Evolutionary conservation across 2,113 vertebrate species (phyloP), one percentile per base, ranked within the genome.

Genomic region (Microtus pennsylvanicus): DNA sequence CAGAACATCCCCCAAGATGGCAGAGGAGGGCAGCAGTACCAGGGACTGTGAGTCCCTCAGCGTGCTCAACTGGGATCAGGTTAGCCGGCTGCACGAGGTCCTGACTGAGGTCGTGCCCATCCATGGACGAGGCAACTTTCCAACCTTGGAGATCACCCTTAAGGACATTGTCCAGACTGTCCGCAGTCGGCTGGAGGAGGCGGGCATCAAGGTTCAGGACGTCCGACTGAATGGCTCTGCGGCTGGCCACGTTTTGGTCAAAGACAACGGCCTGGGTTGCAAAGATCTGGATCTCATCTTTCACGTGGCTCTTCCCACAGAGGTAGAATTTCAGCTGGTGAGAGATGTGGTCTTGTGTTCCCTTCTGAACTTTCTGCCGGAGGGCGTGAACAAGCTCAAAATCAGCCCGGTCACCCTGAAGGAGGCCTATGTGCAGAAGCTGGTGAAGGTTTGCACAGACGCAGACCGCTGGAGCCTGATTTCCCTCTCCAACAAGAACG

Each of bases 221-320:
- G 97, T 99, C 9, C 99, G 99, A 2, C 98, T 99, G 70, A 99
- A 99, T 0, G 99, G 99, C 93, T 99, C 99, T 42, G 99, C 99
- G 0, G 99, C 99, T 52, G 99, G 99, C 90, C 99, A 99, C 0
- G 99, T 99, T 81, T 97, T 99, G 98, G 99, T 99, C 92, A 99
- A 99, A 98, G 99, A 99, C 96, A 99, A 99, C 0, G 99, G 99
- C 85, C 98, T 99, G 98, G 99, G 99, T 82, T 99, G 99, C 98
- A 99, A 99, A 97, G 99, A 99, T 94, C 98, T 99, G 98, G 99
- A 99, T 83, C 98, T 99, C 87, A 99, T 99, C 98, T 99, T 99
- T 97, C 99, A 99, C 67, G 99, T 99, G 90, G 99, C 99, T 93
- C 98, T 99, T 78, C 99, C 99, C 0, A 98, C 98, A 0, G 99